These are phyloP conservation scores for Calypte anna DNA, from an alignment of 2,113 vertebrate genomes.

Conservation along the genomic window DNA sequence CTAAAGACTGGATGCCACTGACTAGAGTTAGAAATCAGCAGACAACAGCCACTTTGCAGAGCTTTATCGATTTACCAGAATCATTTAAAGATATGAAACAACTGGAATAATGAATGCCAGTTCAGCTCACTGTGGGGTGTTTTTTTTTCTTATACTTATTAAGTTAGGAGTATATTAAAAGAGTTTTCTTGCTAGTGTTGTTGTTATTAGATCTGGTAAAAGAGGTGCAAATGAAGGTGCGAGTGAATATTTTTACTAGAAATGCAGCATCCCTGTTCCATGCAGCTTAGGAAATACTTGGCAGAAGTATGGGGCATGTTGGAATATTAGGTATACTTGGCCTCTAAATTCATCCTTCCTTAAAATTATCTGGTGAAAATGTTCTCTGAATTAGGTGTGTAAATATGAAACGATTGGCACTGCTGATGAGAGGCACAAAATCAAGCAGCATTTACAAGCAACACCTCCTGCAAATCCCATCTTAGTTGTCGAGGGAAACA, in stretches of 20 bases:
- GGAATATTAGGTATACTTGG: background rate
- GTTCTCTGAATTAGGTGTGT: background rate
- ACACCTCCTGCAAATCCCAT: background rate
- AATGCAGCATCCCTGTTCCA: background rate
- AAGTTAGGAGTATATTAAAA: constrained; percentile 2
- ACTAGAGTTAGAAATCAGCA: constrained; percentile 66
- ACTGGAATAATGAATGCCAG: constrained; percentile 69
- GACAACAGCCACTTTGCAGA: constrained; percentile 75
- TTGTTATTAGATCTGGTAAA: background rate
- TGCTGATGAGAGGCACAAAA: background rate
- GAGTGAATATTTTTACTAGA: background rate
- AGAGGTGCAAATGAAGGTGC: background rate
- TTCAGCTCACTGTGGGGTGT: constrained; percentile 20
- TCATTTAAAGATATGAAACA: constrained; percentile 72
- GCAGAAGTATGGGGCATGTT: background rate
- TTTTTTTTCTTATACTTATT: background rate
- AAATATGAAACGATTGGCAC: background rate
- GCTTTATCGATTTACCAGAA: constrained; percentile 75
- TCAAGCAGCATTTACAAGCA: background rate
- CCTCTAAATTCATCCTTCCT: background rate
- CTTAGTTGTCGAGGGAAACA: background rate
- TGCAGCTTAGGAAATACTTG: background rate
- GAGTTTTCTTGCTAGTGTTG: background rate
- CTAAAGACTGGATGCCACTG: constrained; percentile 70
- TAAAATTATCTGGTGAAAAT: background rate